These are phyloP conservation scores for Pitangus sulphuratus DNA, from an alignment of 2,797 vertebrate species.

Conservation along the genomic window DNA sequence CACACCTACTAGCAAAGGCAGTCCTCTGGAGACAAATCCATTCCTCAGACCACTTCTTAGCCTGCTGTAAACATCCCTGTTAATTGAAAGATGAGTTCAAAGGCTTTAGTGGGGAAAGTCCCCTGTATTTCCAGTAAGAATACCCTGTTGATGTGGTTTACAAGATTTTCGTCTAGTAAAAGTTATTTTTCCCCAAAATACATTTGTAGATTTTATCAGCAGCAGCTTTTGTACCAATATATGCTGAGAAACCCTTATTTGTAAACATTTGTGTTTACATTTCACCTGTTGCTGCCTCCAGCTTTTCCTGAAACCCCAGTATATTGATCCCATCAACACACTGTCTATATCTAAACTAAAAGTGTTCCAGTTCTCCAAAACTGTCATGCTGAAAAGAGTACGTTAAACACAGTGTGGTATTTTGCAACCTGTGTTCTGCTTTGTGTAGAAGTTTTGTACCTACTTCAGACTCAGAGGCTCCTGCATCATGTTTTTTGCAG, in stretches of 20 bases:
- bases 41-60: not conserved
- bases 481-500: not conserved
- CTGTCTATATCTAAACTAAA: not conserved
- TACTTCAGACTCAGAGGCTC: not conserved
- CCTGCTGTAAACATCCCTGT: not conserved
- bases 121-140: not conserved
- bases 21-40: not conserved
- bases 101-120: not conserved
- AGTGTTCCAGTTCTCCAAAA: not conserved
- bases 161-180: not conserved
- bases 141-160: not conserved
- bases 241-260: not conserved
- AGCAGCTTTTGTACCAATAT: not conserved
- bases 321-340: not conserved
- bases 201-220: not conserved
- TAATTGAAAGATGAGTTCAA: not conserved
- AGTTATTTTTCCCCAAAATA: not conserved
- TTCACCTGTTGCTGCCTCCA: not conserved
- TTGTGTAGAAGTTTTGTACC: not conserved
- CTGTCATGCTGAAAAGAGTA: fast-evolving
- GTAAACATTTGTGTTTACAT: not conserved
- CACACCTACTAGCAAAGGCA: not conserved
- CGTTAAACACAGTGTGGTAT: not conserved
- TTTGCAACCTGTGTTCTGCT: not conserved
- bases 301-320: not conserved